Evolutionary conservation across 2,113 vertebrate species (phyloP).

Genomic region (Channa argus): DNA sequence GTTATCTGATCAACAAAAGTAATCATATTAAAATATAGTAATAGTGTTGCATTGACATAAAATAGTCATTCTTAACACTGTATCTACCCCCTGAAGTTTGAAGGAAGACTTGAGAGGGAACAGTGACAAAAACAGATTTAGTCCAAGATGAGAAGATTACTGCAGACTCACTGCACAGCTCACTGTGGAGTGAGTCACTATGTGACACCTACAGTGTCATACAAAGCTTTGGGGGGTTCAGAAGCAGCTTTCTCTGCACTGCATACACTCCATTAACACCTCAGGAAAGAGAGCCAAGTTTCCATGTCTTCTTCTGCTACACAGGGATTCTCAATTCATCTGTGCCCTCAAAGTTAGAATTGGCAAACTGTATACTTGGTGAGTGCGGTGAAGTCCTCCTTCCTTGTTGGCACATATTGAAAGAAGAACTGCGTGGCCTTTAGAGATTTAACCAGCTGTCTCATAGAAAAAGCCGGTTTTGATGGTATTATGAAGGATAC

Average conservation of each 20-base stretch:
- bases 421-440: slow-evolving; percentile 29
- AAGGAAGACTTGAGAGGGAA: slow-evolving; percentile 1
- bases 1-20: too few relatives aligned
- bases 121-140: not conserved
- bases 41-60: not conserved
- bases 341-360: slow-evolving; percentile 21
- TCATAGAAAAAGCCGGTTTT: slow-evolving; percentile 22
- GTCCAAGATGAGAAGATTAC: not conserved
- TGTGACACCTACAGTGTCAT: not conserved
- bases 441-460: slow-evolving; percentile 39
- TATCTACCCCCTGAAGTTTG: not conserved
- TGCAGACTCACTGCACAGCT: not conserved
- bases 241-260: not conserved
- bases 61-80: not conserved
- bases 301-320: slow-evolving; percentile 35
- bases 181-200: not conserved
- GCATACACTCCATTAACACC: slow-evolving; percentile 1
- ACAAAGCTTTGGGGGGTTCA: slow-evolving; percentile 16
- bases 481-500: slow-evolving; percentile 10
- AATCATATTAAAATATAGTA: not conserved
- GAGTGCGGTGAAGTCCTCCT: slow-evolving; percentile 9
- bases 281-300: slow-evolving; percentile 21
- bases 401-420: slow-evolving; percentile 32
- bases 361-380: slow-evolving; percentile 26
- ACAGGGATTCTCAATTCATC: slow-evolving; percentile 38